phyloP scores from a whole-genome alignment of 2,113 vertebrate genomes.

The Gavia stellata region DNA sequence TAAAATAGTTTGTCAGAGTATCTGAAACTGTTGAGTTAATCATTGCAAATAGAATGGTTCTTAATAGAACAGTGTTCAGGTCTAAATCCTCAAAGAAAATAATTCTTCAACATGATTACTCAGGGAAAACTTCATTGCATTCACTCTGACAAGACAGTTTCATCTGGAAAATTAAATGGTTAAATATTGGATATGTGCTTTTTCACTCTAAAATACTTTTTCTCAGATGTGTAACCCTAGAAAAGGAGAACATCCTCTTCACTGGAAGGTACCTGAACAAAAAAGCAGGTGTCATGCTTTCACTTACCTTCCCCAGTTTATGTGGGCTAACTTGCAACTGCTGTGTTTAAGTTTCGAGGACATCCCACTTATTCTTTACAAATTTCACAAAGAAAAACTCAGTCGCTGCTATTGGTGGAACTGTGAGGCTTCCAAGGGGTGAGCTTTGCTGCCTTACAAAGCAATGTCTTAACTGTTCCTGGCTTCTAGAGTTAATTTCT shows the following conservation, averaged over 20 bases:
- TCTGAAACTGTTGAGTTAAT: not conserved
- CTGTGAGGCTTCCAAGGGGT: not conserved
- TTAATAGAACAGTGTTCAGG: not conserved
- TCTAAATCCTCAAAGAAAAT: not conserved
- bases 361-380: not conserved
- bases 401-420: not conserved
- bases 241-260: not conserved
- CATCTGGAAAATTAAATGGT: no score
- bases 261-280: not conserved
- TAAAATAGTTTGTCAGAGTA: not conserved
- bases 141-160: not conserved
- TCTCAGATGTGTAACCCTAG: not conserved
- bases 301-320: not conserved
- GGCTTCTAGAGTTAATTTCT: not conserved
- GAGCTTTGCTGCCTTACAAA: accelerated
- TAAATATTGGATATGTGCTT: no score
- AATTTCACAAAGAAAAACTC: not conserved
- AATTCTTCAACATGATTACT: not conserved
- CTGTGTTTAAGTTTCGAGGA: not conserved
- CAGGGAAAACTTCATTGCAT: not conserved
- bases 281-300: not conserved
- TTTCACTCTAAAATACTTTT: not conserved
- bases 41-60: not conserved
- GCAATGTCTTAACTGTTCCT: not conserved
- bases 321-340: not conserved